Base-by-base conservation (phyloP, 2,797 vertebrate genomes). In the Mormyrops attenuatus region DNA sequence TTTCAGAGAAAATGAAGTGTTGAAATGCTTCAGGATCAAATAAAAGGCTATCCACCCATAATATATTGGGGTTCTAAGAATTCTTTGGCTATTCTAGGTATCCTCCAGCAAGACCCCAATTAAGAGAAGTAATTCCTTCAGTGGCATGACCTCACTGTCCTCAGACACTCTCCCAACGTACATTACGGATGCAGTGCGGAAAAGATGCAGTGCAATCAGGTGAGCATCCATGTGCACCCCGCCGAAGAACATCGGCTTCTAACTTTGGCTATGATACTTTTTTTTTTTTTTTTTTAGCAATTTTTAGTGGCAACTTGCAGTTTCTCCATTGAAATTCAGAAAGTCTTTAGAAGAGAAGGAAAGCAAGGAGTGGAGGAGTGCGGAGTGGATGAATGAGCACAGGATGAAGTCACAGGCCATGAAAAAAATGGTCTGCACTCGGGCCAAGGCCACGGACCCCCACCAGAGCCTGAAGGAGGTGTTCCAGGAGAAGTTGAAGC, bases 371-470 rank as follows among this genome's bases (percentile, higher is more conserved):
- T 94, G 94, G 91, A 95, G 97, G 93, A 96, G 94, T 50, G 92
- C 92, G 55, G 93, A 95, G 63, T 98, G 98, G 97, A 91, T 96
- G 91, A 96, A 93, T 88, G 96, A 93, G 87, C 96, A 97, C 91
- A 96, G 94, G 85, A 95, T 94, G 91, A 97, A 95, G 89, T 95
- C 96, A 88, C 95, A 97, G 89, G 95, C 96, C 44, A 96, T 99
- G 93, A 96, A 91, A 85, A 97, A 95, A 91, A 95, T 96, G 0
- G 93, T 99, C 91, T 92, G 92, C 50, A 94, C 95, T 26, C 95
- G 97, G 89, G 97, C 98, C 88, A 98, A 97, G 94, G 95, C 97
- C 57, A 94, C 98, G 94, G 98, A 99, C 93, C 97, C 97, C 1
- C 97, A 97, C 91, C 96, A 92, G 92, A 97, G 97, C 92, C 94